Evolutionary conservation across 2,113 vertebrate genomes (phyloP).

Genomic region (Myanophis thanlyinensis): DNA sequence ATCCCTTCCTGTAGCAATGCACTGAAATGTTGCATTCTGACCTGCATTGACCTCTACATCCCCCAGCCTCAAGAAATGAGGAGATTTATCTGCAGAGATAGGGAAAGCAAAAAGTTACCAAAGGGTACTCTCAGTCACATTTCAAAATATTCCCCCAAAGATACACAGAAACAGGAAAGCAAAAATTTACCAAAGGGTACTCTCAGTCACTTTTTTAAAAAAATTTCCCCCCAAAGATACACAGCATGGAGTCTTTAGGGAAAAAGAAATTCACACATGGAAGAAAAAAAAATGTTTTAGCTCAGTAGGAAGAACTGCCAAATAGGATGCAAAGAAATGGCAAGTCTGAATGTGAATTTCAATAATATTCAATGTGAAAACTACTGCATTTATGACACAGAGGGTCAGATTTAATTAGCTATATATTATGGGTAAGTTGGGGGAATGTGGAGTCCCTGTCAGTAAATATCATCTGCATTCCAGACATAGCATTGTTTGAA

Average conservation of each 20-base stretch:
- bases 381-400: not conserved
- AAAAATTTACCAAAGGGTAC: conserved; percentile 35
- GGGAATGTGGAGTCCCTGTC: conserved; percentile 21
- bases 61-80: conserved; percentile 96
- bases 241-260: conserved; percentile 5
- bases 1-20: conserved; percentile 93
- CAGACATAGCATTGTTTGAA: conserved; percentile 20
- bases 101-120: conserved; percentile 39
- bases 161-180: conserved; percentile 5
- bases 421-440: not conserved
- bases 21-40: conserved; percentile 98
- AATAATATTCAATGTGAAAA: not conserved
- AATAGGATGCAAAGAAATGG: conserved; percentile 36
- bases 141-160: not conserved
- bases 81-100: conserved; percentile 89
- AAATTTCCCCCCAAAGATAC: not conserved
- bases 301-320: not conserved
- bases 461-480: not conserved
- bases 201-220: conserved; percentile 19
- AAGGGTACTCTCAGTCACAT: conserved; percentile 27
- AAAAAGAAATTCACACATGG: conserved; percentile 17
- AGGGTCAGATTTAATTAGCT: conserved; percentile 27
- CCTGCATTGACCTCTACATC: conserved; percentile 99
- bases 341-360: conserved; percentile 8
- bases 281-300: conserved; percentile 4